Conservation (phyloP, 2,113 vertebrate species). For the Epinephelus moara region DNA sequence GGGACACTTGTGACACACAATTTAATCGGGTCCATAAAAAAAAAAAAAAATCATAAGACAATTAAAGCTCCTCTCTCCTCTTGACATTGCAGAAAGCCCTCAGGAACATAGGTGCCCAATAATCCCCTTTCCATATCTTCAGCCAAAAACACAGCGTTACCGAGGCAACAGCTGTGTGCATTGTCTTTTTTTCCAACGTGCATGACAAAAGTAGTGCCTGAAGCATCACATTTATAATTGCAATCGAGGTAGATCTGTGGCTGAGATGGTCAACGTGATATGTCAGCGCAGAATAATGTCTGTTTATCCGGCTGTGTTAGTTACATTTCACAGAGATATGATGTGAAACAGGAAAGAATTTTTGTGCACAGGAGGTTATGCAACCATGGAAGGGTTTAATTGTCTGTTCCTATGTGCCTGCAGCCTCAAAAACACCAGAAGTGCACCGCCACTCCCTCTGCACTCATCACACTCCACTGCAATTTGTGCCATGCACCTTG, state of each 20-base stretch:
- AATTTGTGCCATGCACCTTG: constrained; percentile 19
- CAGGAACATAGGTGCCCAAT: constrained; percentile 16
- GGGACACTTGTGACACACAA: constrained; percentile 34
- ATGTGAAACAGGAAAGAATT: neutral
- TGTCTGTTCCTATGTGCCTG: constrained; percentile 24
- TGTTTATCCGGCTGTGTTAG: neutral
- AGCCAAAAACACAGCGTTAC: constrained; percentile 51
- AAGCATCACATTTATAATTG: constrained; percentile 31
- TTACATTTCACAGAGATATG: constrained; percentile 24
- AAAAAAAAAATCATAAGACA: constrained; percentile 8
- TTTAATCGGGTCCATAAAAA: constrained; percentile 42
- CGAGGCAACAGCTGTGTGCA: constrained; percentile 47
- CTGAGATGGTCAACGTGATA: constrained; percentile 20
- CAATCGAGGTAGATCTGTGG: constrained; percentile 29
- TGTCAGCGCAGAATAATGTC: constrained; percentile 5
- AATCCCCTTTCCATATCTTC: constrained; percentile 38
- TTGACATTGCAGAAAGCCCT: constrained; percentile 32
- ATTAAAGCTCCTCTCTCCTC: constrained; percentile 44
- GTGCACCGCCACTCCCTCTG: constrained; percentile 6
- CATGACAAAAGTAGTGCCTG: constrained; percentile 19
- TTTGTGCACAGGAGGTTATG: constrained; percentile 23
- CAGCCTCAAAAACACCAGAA: constrained; percentile 17
- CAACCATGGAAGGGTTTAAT: constrained; percentile 25
- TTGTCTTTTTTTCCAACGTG: neutral
- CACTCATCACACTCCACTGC: constrained; percentile 21